A percentile compares a stretch with the other conserved stretches of the same genome.
phyloP scores from a whole-genome alignment of 2,797 vertebrate species.

The Atherinosoma microstoma region DNA sequence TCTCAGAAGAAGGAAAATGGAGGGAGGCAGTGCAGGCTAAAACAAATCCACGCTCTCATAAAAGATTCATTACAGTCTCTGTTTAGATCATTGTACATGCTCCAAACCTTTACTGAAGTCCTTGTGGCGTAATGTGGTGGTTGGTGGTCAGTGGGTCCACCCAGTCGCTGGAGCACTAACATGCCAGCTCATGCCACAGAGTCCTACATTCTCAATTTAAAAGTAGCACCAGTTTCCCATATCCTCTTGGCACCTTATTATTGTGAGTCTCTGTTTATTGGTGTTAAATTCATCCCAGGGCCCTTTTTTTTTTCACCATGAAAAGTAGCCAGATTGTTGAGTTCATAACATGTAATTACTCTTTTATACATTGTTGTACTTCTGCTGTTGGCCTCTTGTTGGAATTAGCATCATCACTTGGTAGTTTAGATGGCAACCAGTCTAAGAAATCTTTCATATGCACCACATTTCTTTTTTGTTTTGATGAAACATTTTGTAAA shows the following conservation, averaged over 20 bases:
- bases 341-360: slow-evolving; percentile 48
- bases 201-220: slow-evolving; percentile 61
- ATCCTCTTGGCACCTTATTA: slow-evolving; percentile 67
- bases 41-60: slow-evolving; percentile 55
- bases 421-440: slow-evolving; percentile 1
- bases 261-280: slow-evolving; percentile 52
- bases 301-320: slow-evolving; percentile 16
- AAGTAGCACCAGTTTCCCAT: slow-evolving; percentile 69
- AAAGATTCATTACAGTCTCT: slow-evolving; percentile 58
- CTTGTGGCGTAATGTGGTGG: slow-evolving; percentile 54
- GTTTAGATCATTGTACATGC: slow-evolving; percentile 55
- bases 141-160: slow-evolving; percentile 76
- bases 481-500: slow-evolving; percentile 16
- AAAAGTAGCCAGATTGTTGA: slow-evolving; percentile 29
- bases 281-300: slow-evolving; percentile 46
- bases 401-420: slow-evolving; percentile 30
- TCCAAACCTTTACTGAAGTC: slow-evolving; percentile 49
- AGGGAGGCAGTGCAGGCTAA: slow-evolving; percentile 35
- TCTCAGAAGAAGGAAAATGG: slow-evolving; percentile 27
- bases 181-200: slow-evolving; percentile 66
- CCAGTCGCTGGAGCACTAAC: slow-evolving; percentile 62
- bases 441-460: not conserved
- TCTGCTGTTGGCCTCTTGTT: slow-evolving; percentile 22
- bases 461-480: slow-evolving; percentile 5
- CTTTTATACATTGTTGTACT: slow-evolving; percentile 31